A percentile compares a stretch with the other conserved stretches of the same genome.
Conservation (phyloP, 1,140 invertebrate species). For the Neodiprion pinetum region DNA sequence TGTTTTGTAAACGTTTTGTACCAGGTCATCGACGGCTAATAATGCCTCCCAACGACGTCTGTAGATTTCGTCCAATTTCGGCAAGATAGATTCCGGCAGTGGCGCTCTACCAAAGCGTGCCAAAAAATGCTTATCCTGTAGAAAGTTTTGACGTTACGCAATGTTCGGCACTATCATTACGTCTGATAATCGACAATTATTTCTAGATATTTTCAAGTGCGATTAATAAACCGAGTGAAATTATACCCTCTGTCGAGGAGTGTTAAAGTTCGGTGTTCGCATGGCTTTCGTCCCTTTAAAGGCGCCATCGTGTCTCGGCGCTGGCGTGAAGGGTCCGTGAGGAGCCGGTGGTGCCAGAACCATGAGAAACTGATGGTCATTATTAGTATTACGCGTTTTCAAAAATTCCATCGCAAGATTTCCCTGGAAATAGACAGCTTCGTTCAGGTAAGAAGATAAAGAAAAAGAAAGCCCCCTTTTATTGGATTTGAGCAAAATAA, state of each 20-base stretch:
- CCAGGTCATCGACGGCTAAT: constrained; percentile 86
- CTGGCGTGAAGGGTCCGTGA: constrained; percentile 84
- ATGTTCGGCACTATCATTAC: neutral
- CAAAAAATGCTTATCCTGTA: constrained; percentile 83
- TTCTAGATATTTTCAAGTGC: neutral
- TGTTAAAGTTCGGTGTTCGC: constrained; percentile 79
- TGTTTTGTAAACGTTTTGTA: constrained; percentile 68
- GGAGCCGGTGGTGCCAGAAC: constrained; percentile 84
- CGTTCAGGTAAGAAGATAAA: constrained; percentile 6
- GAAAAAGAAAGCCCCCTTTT: neutral
- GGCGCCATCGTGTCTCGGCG: constrained; percentile 70
- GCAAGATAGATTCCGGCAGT: constrained; percentile 65
- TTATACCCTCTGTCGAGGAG: constrained; percentile 55
- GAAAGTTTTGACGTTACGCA: constrained; percentile 7
- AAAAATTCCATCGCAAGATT: constrained; percentile 69
- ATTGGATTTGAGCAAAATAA: neutral
- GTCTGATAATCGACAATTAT: neutral
- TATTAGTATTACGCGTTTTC: constrained; percentile 34
- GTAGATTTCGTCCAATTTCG: constrained; percentile 72
- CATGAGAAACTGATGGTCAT: constrained; percentile 76
- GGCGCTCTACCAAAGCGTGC: constrained; percentile 69
- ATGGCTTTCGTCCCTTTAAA: constrained; percentile 70
- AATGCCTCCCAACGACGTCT: constrained; percentile 78
- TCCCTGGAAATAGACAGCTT: constrained; percentile 54
- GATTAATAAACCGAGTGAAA: neutral